A percentile compares a stretch with the other conserved stretches of the same genome.
Evolutionary conservation across 92 coral and sea anemone species (phyloP).

Genomic region (Phymanthus crucifer): DNA sequence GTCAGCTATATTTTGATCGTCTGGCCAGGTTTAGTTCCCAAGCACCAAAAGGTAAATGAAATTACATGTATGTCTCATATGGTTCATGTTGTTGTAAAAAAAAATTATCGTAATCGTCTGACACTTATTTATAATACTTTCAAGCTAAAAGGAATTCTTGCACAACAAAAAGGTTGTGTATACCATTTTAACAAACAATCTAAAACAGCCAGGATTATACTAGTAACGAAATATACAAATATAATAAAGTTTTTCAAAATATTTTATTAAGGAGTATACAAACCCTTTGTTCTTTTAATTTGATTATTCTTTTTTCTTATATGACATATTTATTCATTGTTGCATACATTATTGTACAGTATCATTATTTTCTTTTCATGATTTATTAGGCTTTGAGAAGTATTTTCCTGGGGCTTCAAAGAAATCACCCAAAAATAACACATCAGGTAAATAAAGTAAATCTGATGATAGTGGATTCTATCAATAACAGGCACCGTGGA

Average conservation of each 20-base stretch:
- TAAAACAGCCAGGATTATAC: background rate
- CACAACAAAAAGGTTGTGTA: no score
- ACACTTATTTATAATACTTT: no score
- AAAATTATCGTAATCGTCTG: no score
- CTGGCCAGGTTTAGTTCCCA: constrained; percentile 31
- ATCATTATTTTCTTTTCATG: background rate
- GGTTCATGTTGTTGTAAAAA: background rate
- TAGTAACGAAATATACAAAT: no score
- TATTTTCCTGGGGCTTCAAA: constrained; percentile 84
- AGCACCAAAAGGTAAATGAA: constrained; percentile 44
- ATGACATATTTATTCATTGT: background rate
- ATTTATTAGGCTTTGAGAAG: constrained; percentile 85
- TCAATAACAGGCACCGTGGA: no score
- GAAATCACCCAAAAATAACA: constrained; percentile 66
- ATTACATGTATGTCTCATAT: background rate
- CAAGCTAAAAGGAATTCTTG: no score
- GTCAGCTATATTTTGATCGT: constrained; percentile 5
- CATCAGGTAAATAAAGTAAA: constrained; percentile 42
- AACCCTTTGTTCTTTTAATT: no score
- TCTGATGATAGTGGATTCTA: no score
- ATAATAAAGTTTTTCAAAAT: no score
- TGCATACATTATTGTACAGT: background rate
- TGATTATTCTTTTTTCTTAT: background rate
- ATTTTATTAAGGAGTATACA: no score
- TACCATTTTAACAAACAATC: background rate